A percentile compares a stretch with the other conserved stretches of the same genome.
Conservation (phyloP, 2,888 invertebrate species). For the Nomada goodeniana region DNA sequence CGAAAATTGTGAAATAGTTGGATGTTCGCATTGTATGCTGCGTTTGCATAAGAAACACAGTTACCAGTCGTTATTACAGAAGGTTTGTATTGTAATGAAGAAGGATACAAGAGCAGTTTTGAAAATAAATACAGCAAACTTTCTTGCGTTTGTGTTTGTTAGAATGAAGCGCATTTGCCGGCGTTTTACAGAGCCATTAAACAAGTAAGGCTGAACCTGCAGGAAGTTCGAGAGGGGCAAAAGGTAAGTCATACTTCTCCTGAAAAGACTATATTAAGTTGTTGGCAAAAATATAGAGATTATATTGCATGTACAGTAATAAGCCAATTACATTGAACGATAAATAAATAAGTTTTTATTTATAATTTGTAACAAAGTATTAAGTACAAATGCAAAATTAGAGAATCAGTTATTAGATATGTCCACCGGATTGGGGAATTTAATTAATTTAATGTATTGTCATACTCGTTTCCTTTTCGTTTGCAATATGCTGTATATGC, state of each 20-base stretch:
- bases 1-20: conserved; percentile 79
- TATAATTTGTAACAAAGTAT: conserved; percentile 65
- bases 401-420: conserved; percentile 3
- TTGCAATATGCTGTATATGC: conserved; percentile 23
- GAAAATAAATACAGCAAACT: conserved; percentile 31
- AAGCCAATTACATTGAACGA: conserved; percentile 32
- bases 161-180: conserved; percentile 77
- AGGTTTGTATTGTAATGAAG: conserved; percentile 78
- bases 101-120: conserved; percentile 6
- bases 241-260: conserved; percentile 80
- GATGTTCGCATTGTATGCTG: conserved; percentile 84
- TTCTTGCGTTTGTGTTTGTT: conserved; percentile 59
- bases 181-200: conserved; percentile 71
- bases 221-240: conserved; percentile 76
- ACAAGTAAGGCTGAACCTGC: conserved; percentile 74
- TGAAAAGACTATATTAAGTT: neutral
- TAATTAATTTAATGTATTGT: conserved; percentile 23
- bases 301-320: conserved; percentile 15
- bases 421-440: neutral
- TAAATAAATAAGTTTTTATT: conserved; percentile 78
- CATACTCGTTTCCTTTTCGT: neutral
- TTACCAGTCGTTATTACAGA: conserved; percentile 71
- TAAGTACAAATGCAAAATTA: conserved; percentile 58
- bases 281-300: neutral
- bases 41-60: conserved; percentile 81